A percentile compares a stretch with the other conserved stretches of the same genome.
Evolutionary conservation across 2,888 invertebrate species (phyloP).

Genomic region (Eupithecia abbreviata): DNA sequence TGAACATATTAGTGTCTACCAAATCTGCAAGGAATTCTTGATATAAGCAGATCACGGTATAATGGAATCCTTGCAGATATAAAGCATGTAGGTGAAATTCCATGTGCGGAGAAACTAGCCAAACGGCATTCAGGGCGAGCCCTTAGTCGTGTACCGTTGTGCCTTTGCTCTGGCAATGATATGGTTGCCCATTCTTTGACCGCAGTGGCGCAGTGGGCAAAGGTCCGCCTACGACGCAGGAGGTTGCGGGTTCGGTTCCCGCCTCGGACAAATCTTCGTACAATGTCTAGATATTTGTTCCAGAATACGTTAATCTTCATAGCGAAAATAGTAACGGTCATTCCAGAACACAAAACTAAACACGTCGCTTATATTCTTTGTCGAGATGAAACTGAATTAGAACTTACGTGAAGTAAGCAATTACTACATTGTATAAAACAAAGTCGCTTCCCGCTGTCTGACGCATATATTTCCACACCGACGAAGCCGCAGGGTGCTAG

Average conservation of each 20-base stretch:
- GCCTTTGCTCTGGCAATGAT: conserved; percentile 50
- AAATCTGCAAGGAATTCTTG: too few species aligned
- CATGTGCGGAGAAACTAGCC: conserved; percentile 74
- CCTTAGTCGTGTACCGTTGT: conserved; percentile 70
- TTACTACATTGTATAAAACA: too few species aligned
- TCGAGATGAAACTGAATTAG: too few species aligned
- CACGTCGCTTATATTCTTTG: too few species aligned
- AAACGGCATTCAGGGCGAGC: conserved; percentile 75
- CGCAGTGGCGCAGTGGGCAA: background rate
- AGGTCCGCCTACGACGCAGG: background rate
- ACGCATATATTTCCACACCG: too few species aligned
- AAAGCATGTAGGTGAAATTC: conserved; percentile 74
- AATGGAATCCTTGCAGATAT: conserved; percentile 25
- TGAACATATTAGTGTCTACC: too few species aligned
- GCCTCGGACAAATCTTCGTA: background rate
- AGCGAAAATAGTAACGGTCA: background rate
- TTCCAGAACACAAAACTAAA: too few species aligned
- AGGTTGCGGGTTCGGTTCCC: background rate
- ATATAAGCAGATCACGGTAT: conserved; percentile 1
- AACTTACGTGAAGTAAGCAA: too few species aligned
- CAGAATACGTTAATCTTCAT: too few species aligned
- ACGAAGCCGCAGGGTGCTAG: too few species aligned
- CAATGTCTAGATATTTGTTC: too few species aligned
- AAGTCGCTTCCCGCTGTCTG: too few species aligned
- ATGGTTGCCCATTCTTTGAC: conserved; percentile 28